Evolutionary conservation across 2,888 invertebrate genomes (phyloP).

Genomic region (Dascillus cervinus): DNA sequence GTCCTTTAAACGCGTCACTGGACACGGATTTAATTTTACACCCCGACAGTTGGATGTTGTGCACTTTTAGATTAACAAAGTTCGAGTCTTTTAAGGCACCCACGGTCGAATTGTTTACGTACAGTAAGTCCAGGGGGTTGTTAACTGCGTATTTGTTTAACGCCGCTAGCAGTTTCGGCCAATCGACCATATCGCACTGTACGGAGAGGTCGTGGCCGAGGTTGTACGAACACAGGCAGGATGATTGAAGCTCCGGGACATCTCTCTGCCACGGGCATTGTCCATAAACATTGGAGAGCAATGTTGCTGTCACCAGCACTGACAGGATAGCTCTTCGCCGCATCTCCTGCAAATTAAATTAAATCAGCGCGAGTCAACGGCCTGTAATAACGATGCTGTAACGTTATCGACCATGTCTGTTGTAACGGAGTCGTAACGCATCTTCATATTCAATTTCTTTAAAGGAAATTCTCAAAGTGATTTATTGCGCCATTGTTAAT

Average conservation of each 20-base stretch:
- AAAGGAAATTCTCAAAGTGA: no score
- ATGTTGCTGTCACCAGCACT: slow-evolving; percentile 26
- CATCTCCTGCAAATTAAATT: slow-evolving; percentile 34
- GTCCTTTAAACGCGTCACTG: slow-evolving; percentile 71
- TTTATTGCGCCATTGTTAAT: no score
- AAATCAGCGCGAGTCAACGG: neutral
- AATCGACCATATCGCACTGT: slow-evolving; percentile 86
- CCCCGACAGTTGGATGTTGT: slow-evolving; percentile 78
- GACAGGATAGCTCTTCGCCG: slow-evolving; percentile 26
- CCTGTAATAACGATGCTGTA: slow-evolving; percentile 1
- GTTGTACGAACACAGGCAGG: slow-evolving; percentile 84
- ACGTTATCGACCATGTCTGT: no score
- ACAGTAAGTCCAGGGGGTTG: slow-evolving; percentile 71
- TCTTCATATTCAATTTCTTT: no score
- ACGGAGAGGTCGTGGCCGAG: slow-evolving; percentile 77
- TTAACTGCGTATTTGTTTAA: slow-evolving; percentile 61
- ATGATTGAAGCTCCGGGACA: slow-evolving; percentile 65
- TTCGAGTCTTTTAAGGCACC: slow-evolving; percentile 58
- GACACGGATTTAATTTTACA: slow-evolving; percentile 68
- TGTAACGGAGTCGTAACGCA: no score
- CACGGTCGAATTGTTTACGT: slow-evolving; percentile 82
- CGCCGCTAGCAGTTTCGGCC: slow-evolving; percentile 63
- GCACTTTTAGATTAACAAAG: slow-evolving; percentile 62
- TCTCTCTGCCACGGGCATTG: slow-evolving; percentile 83
- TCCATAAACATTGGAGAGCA: slow-evolving; percentile 39